These are phyloP conservation scores for Lampris megalopsis DNA, from an alignment of 2,113 vertebrate species.

Conservation along the genomic window DNA sequence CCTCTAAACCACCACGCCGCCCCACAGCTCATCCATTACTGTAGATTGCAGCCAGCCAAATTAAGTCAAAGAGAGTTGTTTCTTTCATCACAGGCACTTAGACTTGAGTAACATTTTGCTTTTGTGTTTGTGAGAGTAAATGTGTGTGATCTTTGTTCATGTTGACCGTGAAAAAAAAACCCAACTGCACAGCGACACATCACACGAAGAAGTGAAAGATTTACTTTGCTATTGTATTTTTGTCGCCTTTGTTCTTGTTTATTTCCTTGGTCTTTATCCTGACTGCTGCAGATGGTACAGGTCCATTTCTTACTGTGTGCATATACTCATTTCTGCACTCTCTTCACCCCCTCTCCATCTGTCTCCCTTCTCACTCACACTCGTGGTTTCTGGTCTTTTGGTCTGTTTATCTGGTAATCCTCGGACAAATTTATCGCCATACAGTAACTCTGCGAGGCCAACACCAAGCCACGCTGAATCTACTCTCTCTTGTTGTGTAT, in stretches of 20 bases:
- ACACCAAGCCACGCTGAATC: constrained; percentile 4
- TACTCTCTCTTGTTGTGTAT: constrained; percentile 16
- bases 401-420: constrained; percentile 45
- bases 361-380: constrained; percentile 48
- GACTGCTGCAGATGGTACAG: constrained; percentile 74
- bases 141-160: not conserved
- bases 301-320: constrained; percentile 61
- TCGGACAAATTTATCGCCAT: constrained; percentile 42
- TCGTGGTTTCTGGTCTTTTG: constrained; percentile 58
- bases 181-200: too few species aligned
- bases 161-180: too few species aligned
- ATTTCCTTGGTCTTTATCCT: constrained; percentile 35
- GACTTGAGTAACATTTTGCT: not conserved
- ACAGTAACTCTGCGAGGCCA: constrained; percentile 5
- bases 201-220: too few species aligned
- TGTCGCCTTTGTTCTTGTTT: constrained; percentile 18
- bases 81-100: not conserved
- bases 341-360: constrained; percentile 78
- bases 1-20: too few species aligned
- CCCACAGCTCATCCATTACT: not conserved
- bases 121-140: too few species aligned
- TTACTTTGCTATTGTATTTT: not conserved
- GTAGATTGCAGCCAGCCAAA: not conserved
- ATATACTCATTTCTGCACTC: constrained; percentile 52
- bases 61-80: not conserved